Evolutionary conservation across 2,797 vertebrate species (phyloP), one percentile per base, ranked within the genome.

Genomic region (Miichthys miiuy): DNA sequence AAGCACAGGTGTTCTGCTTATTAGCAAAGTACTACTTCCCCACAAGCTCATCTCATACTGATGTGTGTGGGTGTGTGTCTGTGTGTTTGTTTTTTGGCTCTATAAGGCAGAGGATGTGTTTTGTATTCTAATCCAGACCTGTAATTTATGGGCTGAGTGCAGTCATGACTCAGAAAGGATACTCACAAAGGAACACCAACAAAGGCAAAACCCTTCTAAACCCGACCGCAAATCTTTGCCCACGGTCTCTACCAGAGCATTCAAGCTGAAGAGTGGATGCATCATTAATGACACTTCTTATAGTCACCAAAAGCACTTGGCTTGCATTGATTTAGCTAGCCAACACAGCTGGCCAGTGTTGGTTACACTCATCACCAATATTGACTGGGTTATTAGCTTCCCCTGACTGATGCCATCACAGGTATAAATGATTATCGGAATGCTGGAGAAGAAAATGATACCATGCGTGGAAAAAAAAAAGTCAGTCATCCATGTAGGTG

Each of bases 301-400:
- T 52, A 8, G 51, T 82, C 65, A 44, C 69, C 48, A 47, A 56
- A 55, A 83, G 50, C 71, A 52, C 65, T 67, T 65, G 63, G 71
- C 55, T 47, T 20, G 27, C 52, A 72, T 68, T 4, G 75, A 86
- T 87, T 81, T 68, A 13, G 67, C 16, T 4, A n/a, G 68, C 71
- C 75, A 73, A 60, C 52, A 11, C 66, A 73, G 74, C 83, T 52
- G 76, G 54, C 64, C 52, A 50, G 12, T 57, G 52, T 63, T 58
- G 77, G 56, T 78, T 30, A 54, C 70, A 50, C 79, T 76, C 80
- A 56, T 84, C 79, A 77, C 48, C 51, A 41, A 18, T 74, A 90
- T 90, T 50, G 84, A 91, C 34, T n/a, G 10, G 48, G 79, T 89
- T 89, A 84, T 89, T 88, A 87, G 72, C 78, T 72, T 56, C 75